These are phyloP conservation scores for Hippopotamyrus pictus DNA, from an alignment of 2,797 vertebrate species.

Conservation along the genomic window DNA sequence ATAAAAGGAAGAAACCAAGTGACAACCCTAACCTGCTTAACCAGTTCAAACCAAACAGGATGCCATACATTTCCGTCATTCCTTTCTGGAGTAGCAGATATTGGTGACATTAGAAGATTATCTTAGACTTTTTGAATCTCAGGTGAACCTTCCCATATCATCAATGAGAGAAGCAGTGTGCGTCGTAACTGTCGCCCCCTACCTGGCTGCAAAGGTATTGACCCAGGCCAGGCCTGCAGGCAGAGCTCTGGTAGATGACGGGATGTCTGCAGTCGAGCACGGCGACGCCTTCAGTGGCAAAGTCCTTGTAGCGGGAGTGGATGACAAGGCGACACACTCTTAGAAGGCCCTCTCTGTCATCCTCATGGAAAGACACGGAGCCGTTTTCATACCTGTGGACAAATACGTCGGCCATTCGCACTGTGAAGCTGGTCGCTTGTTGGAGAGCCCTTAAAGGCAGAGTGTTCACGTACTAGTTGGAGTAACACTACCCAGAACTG, in stretches of 20 bases:
- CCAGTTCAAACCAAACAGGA: neutral
- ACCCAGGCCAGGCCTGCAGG: slow-evolving; percentile 80
- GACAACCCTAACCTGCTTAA: neutral
- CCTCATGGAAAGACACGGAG: slow-evolving; percentile 89
- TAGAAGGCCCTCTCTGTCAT: slow-evolving; percentile 84
- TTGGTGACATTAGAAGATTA: neutral
- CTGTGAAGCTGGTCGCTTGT: neutral
- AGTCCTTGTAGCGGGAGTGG: slow-evolving; percentile 85
- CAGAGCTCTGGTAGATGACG: slow-evolving; percentile 85
- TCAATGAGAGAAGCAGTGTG: neutral
- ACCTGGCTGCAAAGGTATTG: slow-evolving; percentile 92
- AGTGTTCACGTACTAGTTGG: neutral
- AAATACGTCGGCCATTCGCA: neutral
- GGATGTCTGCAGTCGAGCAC: slow-evolving; percentile 73
- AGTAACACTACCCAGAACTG: neutral
- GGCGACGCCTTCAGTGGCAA: slow-evolving; percentile 76
- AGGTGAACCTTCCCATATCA: neutral
- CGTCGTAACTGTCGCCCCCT: neutral
- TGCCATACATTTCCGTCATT: neutral
- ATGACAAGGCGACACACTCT: slow-evolving; percentile 88
- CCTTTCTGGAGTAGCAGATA: neutral
- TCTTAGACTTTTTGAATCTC: neutral
- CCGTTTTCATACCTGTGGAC: slow-evolving; percentile 82
- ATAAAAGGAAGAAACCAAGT: neutral
- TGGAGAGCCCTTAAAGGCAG: neutral